Conservation (phyloP, 2,888 invertebrate genomes). For the Megastigmus dorsalis region DNA sequence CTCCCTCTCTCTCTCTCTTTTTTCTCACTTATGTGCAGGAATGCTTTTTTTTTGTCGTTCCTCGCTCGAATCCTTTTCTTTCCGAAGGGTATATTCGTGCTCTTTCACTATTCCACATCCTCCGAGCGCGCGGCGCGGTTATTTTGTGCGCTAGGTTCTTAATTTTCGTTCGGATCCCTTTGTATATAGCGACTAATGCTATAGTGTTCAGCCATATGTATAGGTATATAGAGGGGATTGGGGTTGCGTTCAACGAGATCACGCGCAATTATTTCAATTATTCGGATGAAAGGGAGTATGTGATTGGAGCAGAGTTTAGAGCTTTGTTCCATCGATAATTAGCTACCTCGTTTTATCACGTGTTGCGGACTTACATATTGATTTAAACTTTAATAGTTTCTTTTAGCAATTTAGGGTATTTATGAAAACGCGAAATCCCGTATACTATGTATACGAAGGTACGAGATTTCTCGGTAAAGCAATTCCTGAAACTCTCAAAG, state of each 20-base stretch:
- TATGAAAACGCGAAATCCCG: too few relatives aligned
- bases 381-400: too few relatives aligned
- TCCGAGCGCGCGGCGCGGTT: not conserved
- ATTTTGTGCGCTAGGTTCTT: not conserved
- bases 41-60: not conserved
- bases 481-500: too few relatives aligned
- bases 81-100: not conserved
- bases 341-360: not conserved
- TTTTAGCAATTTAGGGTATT: too few relatives aligned
- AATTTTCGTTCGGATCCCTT: not conserved
- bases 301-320: not conserved
- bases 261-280: constrained; percentile 15
- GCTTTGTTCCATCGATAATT: not conserved
- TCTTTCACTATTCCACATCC: not conserved
- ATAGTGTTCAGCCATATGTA: not conserved
- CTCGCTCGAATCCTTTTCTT: not conserved
- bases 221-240: not conserved
- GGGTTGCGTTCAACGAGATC: not conserved
- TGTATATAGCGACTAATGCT: constrained; percentile 16
- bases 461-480: too few relatives aligned
- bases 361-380: too few relatives aligned
- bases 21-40: not conserved
- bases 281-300: not conserved
- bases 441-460: too few relatives aligned
- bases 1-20: not conserved